Evolutionary conservation across 1,140 invertebrate species (phyloP), one percentile per base, ranked within the genome.

Genomic region (Hylyphantes graminicola): DNA sequence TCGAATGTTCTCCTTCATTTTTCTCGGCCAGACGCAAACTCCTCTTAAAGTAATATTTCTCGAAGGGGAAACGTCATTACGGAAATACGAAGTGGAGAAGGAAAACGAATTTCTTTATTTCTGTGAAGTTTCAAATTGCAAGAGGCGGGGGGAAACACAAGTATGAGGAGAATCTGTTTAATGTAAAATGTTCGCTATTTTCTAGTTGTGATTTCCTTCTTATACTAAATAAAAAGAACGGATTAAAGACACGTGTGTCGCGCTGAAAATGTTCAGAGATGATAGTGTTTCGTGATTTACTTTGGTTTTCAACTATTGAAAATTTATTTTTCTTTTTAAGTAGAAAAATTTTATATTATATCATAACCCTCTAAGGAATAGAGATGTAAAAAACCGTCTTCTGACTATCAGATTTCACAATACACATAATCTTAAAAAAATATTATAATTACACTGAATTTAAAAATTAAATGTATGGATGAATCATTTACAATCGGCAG

Each of bases 191-290:
- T 19, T 15, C 50, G 48, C 68, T 70, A 21, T 61, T 67, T 70
- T 51, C 13, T 70, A 51, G 50, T 70, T 51, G 68, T 70, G 68
- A 70, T 70, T 70, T 70, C 13, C 68, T 70, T 70, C 68, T 35
- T 35, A 70, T 51, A 70, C 68, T 70, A 70, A 70, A 70, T 70
- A 70, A 70, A 51, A 70, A 19, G 68, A 70, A 70, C 50, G 48
- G 68, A 70, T 70, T 70, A 70, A 70, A 70, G 68, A 13, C 68
- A 70, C 35, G 21, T 70, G 68, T 70, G 48, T n/a, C n/a, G n/a
- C n/a, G 35, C 35, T 35, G 35, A 35, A 35, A 35, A 35, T 35
- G 35, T 35, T 35, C 5, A 5, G 35, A 35, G 35, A 35, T 35
- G 35, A 35, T 35, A 35, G 35, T 35, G 35, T 35, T 35, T 35